Evolutionary conservation across 2,113 vertebrate species (phyloP), one percentile per base, ranked within the genome.

Genomic region (Prochilodus magdalenae): DNA sequence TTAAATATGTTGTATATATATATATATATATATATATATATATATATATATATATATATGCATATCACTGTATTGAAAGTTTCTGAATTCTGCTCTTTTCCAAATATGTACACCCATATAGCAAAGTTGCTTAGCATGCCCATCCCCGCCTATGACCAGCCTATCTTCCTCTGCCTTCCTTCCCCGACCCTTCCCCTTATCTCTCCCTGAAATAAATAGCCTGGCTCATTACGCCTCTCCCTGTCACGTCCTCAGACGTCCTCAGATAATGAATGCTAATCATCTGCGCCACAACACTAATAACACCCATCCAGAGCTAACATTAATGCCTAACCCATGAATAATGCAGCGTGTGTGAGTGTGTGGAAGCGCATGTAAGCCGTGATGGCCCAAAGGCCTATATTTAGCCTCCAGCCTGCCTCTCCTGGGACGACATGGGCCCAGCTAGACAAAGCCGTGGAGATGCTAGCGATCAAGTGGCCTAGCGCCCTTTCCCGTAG

Each of bases 361-460:
- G 36, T 73, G 73, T 51, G 29, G 74, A 40, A 24, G 74, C 47
- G 33, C 26, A 53, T 60, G 36, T 59, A 66, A 67, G 53, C 73
- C 75, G 66, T 40, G 66, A 81, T 86, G 67, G 82, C 74, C 82
- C 71, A 44, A 27, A 74, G 20, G 73, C 27, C 83, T 93, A 87
- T 89, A 89, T 92, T 91, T 91, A 90, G 86, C 81, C 76, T 59
- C 62, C 55, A 73, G 60, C 55, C 75, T 72, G 80, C 26, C 27
- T 36, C 70, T 69, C 72, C 63, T 18, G 65, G 83, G 73, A 83
- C 67, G 76, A 57, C 79, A 82, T 51, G 74, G 72, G 67, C 24
- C 79, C 83, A 75, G 71, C 83, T 74, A 40, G 83, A 75, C 81
- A 81, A 85, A 87, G 79, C 86, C 85, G 81, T 86, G 78, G 83